Base-by-base conservation (phyloP, 2,888 invertebrate genomes). In the Drosophila mettleri region DNA sequence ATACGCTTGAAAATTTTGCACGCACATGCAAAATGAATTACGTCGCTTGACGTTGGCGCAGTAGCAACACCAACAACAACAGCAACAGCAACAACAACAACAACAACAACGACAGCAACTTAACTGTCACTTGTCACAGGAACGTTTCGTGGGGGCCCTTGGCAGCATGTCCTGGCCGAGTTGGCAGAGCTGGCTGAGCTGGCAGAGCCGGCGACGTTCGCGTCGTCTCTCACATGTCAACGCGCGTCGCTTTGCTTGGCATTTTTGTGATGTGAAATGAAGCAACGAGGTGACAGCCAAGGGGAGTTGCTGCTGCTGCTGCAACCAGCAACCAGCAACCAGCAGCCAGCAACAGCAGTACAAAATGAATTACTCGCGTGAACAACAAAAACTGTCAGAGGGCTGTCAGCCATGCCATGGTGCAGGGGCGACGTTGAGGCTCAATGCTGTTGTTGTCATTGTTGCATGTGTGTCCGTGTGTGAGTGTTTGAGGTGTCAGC, bases 321-420 rank as follows among this genome's bases (percentile, higher is more conserved):
- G 64, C 9, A 57, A 51, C 45, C 38, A 46, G 66, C 45, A 16
- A 16, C 43, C n/a, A n/a, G n/a, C n/a, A 29, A 29, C 29, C 38
- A 46, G 66, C 45, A 16, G 10, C 43, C 80, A 74, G 36, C 81
- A 69, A 74, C 86, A 83, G 86, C 82, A 84, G 68, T 78, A 86
- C 78, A 91, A 90, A 90, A 91, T 89, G 91, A 91, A 90, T 90
- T 91, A 90, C 88, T 91, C 90, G 91, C 90, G 86, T 89, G 91
- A 91, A 90, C 89, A 91, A 89, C 90, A 89, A 91, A 84, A 90
- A 89, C 91, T 90, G 90, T 90, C 90, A 90, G 88, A 85, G 80
- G 68, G 88, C 91, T 91, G 90, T 90, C 90, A 91, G 91, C 86
- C 83, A 76, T 75, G 86, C 52, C 57, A 16, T 27, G 71, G 76